Evolutionary conservation across 1,140 invertebrate species (phyloP), one percentile per base, ranked within the genome.

Genomic region (Whitmania pigra): DNA sequence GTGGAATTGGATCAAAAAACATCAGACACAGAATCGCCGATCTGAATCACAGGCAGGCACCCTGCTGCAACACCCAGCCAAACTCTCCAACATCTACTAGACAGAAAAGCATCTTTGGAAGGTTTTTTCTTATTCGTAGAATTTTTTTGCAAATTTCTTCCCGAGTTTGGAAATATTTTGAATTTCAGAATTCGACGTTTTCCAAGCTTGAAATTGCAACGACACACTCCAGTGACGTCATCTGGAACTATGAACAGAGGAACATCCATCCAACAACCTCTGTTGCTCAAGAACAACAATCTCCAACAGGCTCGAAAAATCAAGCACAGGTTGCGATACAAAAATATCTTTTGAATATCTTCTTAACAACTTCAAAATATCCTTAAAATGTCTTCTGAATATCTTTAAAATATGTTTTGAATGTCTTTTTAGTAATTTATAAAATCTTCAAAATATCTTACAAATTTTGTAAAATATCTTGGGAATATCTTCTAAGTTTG

Each of bases 121-220:
- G 29, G 57, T 63, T n/a, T 22, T 1, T 63, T 63, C 7, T 25
- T 63, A 0, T 63, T 22, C 18, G 57, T 25, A 36, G 6, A 36
- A 36, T 36, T 36, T 6, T 3, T 36, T 36, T 36, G 31, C 6
- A 36, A 36, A 36, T 36, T 36, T 6, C 13, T 49, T 49, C 15
- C 43, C 15, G 43, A 49, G 43, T 49, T 49, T 13, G 13, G 9
- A 49, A 63, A 63, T 63, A 1, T 25, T 63, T 63, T 20, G 57
- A 13, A n/a, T 63, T 31, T 63, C 57, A 36, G 69, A 25, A 53
- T 70, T 22, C 76, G 77, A 68, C 77, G 79, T 20, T 77, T 79
- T 67, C 78, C 79, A 68, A 80, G 79, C 76, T 77, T 80, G 69
- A 80, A 80, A 75, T 77, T 80, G 29, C 80, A 80, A 75, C 78